Evolutionary conservation across 2,888 invertebrate species (phyloP).

Genomic region (Ptychoptera albimana): DNA sequence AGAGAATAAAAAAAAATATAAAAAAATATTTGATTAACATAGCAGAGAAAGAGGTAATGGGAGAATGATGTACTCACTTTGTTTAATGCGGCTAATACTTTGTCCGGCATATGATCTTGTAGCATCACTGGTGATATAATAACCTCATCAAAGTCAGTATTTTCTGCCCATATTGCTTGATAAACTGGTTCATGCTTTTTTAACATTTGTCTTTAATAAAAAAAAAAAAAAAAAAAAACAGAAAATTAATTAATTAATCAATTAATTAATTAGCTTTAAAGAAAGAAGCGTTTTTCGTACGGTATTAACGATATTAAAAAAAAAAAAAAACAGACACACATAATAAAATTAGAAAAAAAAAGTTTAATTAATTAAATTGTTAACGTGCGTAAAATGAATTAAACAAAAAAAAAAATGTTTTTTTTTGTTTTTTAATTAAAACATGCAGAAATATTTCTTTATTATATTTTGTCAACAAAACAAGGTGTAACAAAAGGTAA

Average conservation of each 20-base stretch:
- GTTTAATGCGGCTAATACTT: conserved; percentile 64
- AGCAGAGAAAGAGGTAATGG: no score
- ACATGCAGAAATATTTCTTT: no score
- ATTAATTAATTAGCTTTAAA: not conserved
- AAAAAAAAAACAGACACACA: not conserved
- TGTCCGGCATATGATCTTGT: conserved; percentile 84
- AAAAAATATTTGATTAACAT: not conserved
- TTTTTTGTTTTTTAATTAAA: no score
- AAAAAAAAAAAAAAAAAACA: conserved; percentile 8
- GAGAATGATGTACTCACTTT: conserved; percentile 43
- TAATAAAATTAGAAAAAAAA: no score
- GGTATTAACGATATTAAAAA: no score
- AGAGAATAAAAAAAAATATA: not conserved
- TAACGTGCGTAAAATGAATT: no score
- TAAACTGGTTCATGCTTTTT: conserved; percentile 63
- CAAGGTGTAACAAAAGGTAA: no score
- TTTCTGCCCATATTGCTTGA: conserved; percentile 75
- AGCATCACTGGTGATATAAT: conserved; percentile 80
- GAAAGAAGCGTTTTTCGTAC: not conserved
- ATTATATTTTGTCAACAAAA: no score
- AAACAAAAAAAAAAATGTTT: no score
- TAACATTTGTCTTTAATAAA: conserved; percentile 41
- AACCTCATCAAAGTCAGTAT: conserved; percentile 72
- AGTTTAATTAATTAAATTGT: no score
- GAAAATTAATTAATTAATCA: not conserved